These are phyloP conservation scores for Phoxinus phoxinus DNA, from an alignment of 2,113 vertebrate genomes.

Conservation along the genomic window DNA sequence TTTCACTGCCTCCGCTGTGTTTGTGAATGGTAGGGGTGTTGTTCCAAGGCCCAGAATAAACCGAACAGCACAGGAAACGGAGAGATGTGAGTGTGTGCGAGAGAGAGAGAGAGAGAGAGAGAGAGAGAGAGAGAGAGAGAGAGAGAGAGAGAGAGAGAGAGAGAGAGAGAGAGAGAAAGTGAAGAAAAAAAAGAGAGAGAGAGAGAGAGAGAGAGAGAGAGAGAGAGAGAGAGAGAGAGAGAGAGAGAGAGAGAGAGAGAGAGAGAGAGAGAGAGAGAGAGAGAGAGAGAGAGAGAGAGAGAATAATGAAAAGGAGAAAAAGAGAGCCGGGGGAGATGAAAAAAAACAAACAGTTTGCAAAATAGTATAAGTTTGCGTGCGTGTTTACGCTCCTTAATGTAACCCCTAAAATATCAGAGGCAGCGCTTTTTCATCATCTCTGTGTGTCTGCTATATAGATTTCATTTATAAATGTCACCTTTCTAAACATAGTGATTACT, in stretches of 20 bases:
- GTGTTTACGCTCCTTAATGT: slow-evolving; percentile 36
- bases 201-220: too few relatives aligned
- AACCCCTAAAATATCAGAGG: slow-evolving; percentile 38
- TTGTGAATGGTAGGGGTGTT: slow-evolving; percentile 28
- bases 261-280: too few relatives aligned
- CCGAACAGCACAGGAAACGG: not conserved
- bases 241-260: not conserved
- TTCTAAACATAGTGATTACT: slow-evolving; percentile 62
- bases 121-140: too few relatives aligned
- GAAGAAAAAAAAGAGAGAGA: too few relatives aligned
- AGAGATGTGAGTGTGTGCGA: not conserved
- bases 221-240: too few relatives aligned
- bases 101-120: not conserved
- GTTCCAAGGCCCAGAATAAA: slow-evolving; percentile 8
- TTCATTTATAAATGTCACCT: slow-evolving; percentile 60
- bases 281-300: not conserved
- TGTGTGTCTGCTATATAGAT: slow-evolving; percentile 53
- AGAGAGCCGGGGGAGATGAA: not conserved
- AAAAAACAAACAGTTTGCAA: not conserved
- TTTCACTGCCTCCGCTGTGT: slow-evolving; percentile 36
- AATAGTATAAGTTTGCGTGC: not conserved
- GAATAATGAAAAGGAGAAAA: slow-evolving; percentile 8
- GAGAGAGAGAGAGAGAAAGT: slow-evolving; percentile 7
- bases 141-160: not conserved
- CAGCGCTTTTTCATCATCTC: slow-evolving; percentile 52